Conservation (phyloP, 1,140 invertebrate genomes). For the Augochlora pura region DNA sequence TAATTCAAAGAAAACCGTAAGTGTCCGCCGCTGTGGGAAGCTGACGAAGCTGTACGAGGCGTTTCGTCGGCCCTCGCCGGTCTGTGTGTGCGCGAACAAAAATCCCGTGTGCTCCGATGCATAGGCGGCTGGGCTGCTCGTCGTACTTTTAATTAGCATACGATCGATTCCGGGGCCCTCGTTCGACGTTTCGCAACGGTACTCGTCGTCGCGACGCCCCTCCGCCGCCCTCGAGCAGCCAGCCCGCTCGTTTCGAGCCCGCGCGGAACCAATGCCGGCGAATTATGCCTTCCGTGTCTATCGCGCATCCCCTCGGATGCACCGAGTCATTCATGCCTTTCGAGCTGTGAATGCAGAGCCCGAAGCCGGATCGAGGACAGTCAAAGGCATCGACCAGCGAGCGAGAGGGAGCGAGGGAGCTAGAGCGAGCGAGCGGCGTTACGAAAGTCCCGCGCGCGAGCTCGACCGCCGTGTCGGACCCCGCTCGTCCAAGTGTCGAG, state of each 20-base stretch:
- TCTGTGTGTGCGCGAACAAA: constrained; percentile 28
- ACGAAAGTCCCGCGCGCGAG: neutral
- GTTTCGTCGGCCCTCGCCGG: constrained; percentile 42
- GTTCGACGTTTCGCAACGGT: constrained; percentile 43
- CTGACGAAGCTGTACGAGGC: neutral
- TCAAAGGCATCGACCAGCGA: constrained; percentile 18
- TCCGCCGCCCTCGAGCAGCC: neutral
- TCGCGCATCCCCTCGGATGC: neutral
- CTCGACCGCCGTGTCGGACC: neutral
- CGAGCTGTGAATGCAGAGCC: constrained; percentile 2
- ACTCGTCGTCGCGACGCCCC: neutral
- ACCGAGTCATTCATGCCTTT: constrained; percentile 12
- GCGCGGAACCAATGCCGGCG: constrained; percentile 25
- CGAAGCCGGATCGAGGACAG: constrained; percentile 25
- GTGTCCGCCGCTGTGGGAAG: no score
- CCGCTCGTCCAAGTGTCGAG: neutral
- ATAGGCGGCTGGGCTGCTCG: neutral
- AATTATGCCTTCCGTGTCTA: neutral
- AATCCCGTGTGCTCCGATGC: constrained; percentile 50
- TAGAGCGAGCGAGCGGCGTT: neutral
- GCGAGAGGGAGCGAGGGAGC: no score
- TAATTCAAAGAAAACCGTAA: no score
- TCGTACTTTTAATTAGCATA: constrained; percentile 60
- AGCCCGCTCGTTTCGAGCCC: constrained; percentile 48
- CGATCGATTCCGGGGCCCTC: constrained; percentile 37